Evolutionary conservation across 2,888 invertebrate genomes (phyloP), one percentile per base, ranked within the genome.

Genomic region (Azorinus chamasolen): DNA sequence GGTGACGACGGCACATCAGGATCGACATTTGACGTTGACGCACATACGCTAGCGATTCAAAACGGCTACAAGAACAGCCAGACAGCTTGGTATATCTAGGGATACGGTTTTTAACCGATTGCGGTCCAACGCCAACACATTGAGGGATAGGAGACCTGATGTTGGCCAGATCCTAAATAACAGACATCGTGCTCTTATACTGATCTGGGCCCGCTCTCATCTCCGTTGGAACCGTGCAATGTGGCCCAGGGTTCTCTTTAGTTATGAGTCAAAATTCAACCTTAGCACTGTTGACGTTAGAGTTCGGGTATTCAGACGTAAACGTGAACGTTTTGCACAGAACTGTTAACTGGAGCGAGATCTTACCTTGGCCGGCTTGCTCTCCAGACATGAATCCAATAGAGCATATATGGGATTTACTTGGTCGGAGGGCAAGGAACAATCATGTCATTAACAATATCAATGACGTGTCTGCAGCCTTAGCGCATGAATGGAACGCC

Each of bases 321-420:
- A 22, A 51, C 4, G 20, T 51, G 51, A 51, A 51, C 51, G 51
- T 12, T 18, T 51, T 51, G 51, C 51, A 24, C 12, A 51, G 6
- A 12, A 18, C 20, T 18, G 27, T 16, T 6, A 12, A 5, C 20
- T 5, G 51, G 51, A 51, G 51, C 4, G 24, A 16, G 51, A 51
- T 54, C 27, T 61, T 46, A 37, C 69, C 61, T n/a, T 43, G 43
- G 16, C 64, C 54, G 27, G 43, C 53, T 43, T 4, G 24, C 24
- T 53, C 54, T n/a, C 37, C 54, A 18, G 27, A 54, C 53, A 59
- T 53, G 53, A 59, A 45, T 20, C 55, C 54, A 16, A 50, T 62
- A 24, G 57, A 57, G 55, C 62, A 55, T 27, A 25, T 70, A 14
- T 62, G 39, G 39, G 46, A 55, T 50, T 37, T 45, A 25, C 62